Conservation (phyloP, 2,113 vertebrate species). For the Embiotoca jacksoni region DNA sequence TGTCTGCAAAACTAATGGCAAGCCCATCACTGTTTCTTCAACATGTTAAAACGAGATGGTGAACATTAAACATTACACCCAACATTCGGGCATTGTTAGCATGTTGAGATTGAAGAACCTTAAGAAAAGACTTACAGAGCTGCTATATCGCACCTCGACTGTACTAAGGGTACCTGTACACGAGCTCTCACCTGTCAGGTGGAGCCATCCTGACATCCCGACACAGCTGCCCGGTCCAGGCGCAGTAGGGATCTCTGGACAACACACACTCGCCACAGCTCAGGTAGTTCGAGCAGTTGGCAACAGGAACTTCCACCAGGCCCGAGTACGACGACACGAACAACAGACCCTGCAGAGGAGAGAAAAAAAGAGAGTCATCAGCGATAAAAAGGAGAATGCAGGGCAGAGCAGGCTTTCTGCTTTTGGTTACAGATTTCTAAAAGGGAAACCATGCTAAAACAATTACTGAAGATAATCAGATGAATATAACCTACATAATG, state of each 20-base stretch:
- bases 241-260: constrained; percentile 93
- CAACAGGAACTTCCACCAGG: constrained; percentile 89
- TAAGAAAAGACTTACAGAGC: no score
- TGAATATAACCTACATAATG: constrained; percentile 39
- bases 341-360: constrained; percentile 85
- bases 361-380: not conserved
- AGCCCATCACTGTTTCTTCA: no score
- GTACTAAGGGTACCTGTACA: not conserved
- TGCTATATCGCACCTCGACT: no score
- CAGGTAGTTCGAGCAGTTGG: constrained; percentile 92
- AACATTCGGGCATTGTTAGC: no score
- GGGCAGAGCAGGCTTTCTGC: constrained; percentile 14
- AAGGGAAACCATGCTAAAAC: constrained; percentile 22
- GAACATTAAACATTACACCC: no score
- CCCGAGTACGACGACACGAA: constrained; percentile 88
- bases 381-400: not conserved
- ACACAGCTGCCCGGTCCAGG: constrained; percentile 88
- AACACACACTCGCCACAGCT: constrained; percentile 94
- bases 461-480: constrained; percentile 55
- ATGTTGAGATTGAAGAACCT: no score
- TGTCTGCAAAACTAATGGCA: no score
- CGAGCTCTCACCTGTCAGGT: constrained; percentile 76
- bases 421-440: constrained; percentile 25
- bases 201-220: constrained; percentile 77
- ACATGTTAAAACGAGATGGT: no score